These are phyloP conservation scores for Embidobia sp. DNA, from an alignment of 2,888 invertebrate genomes.

Conservation along the genomic window DNA sequence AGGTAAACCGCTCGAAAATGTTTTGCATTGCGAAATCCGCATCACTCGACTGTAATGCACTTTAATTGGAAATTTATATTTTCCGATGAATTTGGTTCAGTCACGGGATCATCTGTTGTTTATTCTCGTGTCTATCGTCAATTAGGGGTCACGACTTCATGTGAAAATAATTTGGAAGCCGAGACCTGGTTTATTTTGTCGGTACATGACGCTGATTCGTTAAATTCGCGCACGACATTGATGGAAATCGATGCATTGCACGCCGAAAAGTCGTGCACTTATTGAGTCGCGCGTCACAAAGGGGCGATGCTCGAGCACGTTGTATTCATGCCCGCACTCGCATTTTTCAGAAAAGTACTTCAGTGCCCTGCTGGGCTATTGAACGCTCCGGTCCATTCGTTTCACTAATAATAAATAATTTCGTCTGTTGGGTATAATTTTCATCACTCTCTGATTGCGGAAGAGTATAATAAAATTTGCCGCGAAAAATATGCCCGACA, in stretches of 20 bases:
- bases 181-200: constrained; percentile 28
- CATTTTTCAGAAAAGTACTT: constrained; percentile 48
- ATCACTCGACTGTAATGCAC: neutral
- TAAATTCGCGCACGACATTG: constrained; percentile 38
- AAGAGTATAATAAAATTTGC: constrained; percentile 14
- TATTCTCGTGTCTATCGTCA: constrained; percentile 17
- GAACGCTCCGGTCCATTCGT: constrained; percentile 12
- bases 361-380: constrained; percentile 16
- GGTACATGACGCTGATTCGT: constrained; percentile 36
- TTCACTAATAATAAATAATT: constrained; percentile 53
- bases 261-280: constrained; percentile 52
- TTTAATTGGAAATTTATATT: constrained; percentile 24
- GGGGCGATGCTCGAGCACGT: constrained; percentile 25
- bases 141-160: constrained; percentile 28
- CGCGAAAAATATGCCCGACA: neutral
- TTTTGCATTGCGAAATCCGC: too few species aligned
- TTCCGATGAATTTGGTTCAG: constrained; percentile 15
- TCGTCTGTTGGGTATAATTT: constrained; percentile 12
- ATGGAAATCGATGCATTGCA: constrained; percentile 50
- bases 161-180: constrained; percentile 24
- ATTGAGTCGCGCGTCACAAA: constrained; percentile 48
- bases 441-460: constrained; percentile 10
- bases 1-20: neutral
- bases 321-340: constrained; percentile 32
- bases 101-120: constrained; percentile 23